These are phyloP conservation scores for Meloidogyne chitwoodi DNA, from an alignment of 1,140 invertebrate species.

Conservation along the genomic window DNA sequence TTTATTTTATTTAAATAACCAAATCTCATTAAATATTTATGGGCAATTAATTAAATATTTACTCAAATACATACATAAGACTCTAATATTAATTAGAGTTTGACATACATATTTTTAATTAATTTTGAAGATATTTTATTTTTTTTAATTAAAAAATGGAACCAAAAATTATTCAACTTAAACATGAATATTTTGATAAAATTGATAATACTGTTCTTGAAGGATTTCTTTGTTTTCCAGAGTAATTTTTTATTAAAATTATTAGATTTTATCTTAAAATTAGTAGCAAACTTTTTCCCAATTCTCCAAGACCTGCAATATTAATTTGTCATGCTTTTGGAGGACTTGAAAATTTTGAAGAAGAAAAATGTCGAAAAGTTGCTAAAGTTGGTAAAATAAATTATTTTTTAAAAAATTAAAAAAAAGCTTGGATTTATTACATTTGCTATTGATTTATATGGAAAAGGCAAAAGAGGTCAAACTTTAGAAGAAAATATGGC, in stretches of 20 bases:
- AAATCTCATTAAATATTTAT: too few species aligned
- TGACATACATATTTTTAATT: too few species aligned
- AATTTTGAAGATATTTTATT: too few species aligned
- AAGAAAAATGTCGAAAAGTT: not conserved
- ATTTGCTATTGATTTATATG: conserved; percentile 48
- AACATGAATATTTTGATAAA: conserved; percentile 1
- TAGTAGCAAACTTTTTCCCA: not conserved
- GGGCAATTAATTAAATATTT: too few species aligned
- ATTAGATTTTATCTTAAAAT: not conserved
- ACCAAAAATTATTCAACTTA: not conserved
- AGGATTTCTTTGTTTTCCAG: conserved; percentile 14
- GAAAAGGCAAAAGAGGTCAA: conserved; percentile 36
- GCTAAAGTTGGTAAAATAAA: not conserved
- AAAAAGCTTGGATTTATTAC: conserved; percentile 49
- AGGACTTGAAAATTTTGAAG: conserved; percentile 9
- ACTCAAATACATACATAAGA: too few species aligned
- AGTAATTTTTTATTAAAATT: not conserved
- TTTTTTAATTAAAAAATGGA: not conserved
- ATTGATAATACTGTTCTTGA: not conserved
- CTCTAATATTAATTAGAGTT: too few species aligned
- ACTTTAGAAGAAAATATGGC: conserved; percentile 38
- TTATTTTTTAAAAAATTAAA: not conserved
- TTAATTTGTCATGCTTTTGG: conserved; percentile 15
- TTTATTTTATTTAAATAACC: too few species aligned
- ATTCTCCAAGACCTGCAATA: not conserved